These are phyloP conservation scores for Spialia ferax DNA, from an alignment of 2,888 invertebrate species.

Conservation along the genomic window DNA sequence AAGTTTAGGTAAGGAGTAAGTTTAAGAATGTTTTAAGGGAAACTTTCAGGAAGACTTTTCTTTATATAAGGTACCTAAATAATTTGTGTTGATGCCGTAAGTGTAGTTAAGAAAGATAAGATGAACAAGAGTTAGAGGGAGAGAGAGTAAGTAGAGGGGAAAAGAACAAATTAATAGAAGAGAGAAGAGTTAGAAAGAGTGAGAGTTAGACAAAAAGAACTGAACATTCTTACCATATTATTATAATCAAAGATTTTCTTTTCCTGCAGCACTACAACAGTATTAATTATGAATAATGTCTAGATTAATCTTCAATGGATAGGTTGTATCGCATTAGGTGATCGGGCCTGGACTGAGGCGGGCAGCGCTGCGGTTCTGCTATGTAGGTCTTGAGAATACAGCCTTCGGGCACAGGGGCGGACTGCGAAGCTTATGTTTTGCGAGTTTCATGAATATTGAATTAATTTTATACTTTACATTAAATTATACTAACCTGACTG, in stretches of 20 bases:
- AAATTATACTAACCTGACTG: too few relatives aligned
- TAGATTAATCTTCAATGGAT: slow-evolving; percentile 45
- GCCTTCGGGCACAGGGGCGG: slow-evolving; percentile 73
- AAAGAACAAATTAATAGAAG: too few relatives aligned
- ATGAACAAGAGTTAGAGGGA: too few relatives aligned
- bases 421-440: slow-evolving; percentile 46
- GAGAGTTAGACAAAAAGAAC: too few relatives aligned
- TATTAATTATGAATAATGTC: slow-evolving; percentile 32
- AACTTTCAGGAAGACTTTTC: too few relatives aligned
- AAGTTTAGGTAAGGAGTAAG: too few relatives aligned
- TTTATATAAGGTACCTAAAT: too few relatives aligned
- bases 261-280: slow-evolving; percentile 11
- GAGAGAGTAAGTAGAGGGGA: too few relatives aligned
- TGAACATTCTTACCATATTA: not conserved
- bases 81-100: too few relatives aligned
- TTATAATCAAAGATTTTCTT: not conserved
- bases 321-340: slow-evolving; percentile 65
- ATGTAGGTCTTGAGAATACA: slow-evolving; percentile 76
- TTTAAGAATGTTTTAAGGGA: too few relatives aligned
- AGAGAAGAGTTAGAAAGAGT: too few relatives aligned
- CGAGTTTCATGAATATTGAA: not conserved
- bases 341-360: slow-evolving; percentile 67
- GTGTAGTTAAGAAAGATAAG: too few relatives aligned
- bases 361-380: slow-evolving; percentile 67
- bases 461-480: not conserved